These are phyloP conservation scores for Drosophila fuyamai DNA, from an alignment of 1,140 invertebrate species.

Conservation along the genomic window DNA sequence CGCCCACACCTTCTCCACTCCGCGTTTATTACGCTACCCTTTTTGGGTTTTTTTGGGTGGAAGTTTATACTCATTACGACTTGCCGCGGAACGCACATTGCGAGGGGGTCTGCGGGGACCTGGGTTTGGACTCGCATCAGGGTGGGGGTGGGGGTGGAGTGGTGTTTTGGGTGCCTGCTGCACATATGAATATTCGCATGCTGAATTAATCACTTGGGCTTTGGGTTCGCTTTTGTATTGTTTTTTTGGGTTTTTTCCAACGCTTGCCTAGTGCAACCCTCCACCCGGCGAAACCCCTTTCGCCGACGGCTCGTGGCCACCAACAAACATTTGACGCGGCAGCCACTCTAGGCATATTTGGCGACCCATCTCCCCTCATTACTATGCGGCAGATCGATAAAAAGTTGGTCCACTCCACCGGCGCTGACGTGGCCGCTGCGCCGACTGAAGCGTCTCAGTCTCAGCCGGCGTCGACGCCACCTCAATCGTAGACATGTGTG, in stretches of 20 bases:
- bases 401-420: conserved; percentile 60
- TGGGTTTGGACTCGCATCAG: background rate
- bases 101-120: too few relatives aligned
- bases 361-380: conserved; percentile 35
- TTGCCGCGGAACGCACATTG: conserved; percentile 5
- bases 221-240: conserved; percentile 45
- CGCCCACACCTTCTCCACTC: too few relatives aligned
- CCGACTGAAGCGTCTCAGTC: background rate
- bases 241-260: conserved; percentile 20
- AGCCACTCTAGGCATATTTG: conserved; percentile 67
- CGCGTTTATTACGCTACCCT: conserved; percentile 1
- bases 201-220: conserved; percentile 81
- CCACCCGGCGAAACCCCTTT: background rate
- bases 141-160: conserved; percentile 7
- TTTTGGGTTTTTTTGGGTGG: conserved; percentile 21
- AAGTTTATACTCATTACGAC: conserved; percentile 57
- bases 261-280: conserved; percentile 13
- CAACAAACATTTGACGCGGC: conserved; percentile 53
- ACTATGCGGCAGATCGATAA: conserved; percentile 75
- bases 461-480: conserved; percentile 25
- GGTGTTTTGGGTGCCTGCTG: background rate
- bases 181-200: conserved; percentile 75
- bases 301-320: conserved; percentile 1
- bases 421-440: background rate
- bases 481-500: conserved; percentile 73